These are phyloP conservation scores for Neuroscelio doddi DNA, from an alignment of 2,888 invertebrate species.

Conservation along the genomic window DNA sequence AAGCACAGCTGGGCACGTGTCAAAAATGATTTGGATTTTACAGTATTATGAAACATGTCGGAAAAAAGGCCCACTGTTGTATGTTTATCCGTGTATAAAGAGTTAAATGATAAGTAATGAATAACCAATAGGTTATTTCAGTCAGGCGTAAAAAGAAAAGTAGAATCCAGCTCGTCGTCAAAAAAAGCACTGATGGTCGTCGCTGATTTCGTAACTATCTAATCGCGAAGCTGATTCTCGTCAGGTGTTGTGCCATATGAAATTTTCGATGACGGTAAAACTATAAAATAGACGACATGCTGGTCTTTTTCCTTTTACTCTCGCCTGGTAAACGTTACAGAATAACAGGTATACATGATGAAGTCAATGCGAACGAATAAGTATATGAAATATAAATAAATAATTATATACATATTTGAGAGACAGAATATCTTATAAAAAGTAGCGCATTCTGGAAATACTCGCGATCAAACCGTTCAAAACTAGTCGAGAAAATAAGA, in stretches of 20 bases:
- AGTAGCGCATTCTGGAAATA: conserved; percentile 32
- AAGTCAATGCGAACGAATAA: conserved; percentile 19
- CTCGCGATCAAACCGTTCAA: conserved; percentile 31
- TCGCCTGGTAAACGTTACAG: conserved; percentile 2
- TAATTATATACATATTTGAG: conserved; percentile 30
- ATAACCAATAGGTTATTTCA: too few species aligned
- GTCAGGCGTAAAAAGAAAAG: too few species aligned
- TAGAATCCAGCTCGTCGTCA: too few species aligned
- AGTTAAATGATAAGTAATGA: conserved; percentile 5
- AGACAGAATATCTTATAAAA: conserved; percentile 32
- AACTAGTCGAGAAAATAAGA: conserved; percentile 34
- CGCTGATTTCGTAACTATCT: conserved; percentile 36
- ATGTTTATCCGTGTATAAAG: conserved; percentile 6
- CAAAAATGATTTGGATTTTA: too few species aligned
- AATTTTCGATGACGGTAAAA: conserved; percentile 28
- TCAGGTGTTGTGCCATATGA: conserved; percentile 41
- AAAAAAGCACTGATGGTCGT: conserved; percentile 38
- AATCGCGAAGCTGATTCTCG: conserved; percentile 19
- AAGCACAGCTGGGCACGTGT: not conserved
- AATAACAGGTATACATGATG: conserved; percentile 14
- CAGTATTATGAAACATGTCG: conserved; percentile 1
- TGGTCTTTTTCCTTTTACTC: conserved; percentile 9
- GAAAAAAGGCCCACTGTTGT: not conserved
- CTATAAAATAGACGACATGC: too few species aligned
- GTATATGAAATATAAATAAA: conserved; percentile 28